Conservation (phyloP, 2,113 vertebrate species). For the Lanius collurio region DNA sequence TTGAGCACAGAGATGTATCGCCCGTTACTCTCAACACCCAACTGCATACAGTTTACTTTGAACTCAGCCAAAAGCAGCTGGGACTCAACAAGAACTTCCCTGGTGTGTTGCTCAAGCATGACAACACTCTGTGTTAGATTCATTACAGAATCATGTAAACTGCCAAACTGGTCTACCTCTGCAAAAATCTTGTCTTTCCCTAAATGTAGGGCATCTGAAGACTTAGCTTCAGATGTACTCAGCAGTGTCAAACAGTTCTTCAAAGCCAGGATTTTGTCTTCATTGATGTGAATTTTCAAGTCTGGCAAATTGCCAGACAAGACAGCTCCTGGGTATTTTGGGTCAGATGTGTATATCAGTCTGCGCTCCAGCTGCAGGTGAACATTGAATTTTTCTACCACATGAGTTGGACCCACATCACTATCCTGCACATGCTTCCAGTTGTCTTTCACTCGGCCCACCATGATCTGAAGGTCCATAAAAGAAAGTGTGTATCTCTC, state of each 20-base stretch:
- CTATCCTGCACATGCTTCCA: conserved; percentile 96
- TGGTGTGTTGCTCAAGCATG: conserved; percentile 89
- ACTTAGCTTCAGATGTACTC: conserved; percentile 72
- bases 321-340: conserved; percentile 91
- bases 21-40: conserved; percentile 92
- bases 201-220: conserved; percentile 74
- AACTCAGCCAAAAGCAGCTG: conserved; percentile 94
- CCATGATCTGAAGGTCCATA: conserved; percentile 98
- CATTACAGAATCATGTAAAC: conserved; percentile 88
- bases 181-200: conserved; percentile 88
- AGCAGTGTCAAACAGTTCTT: conserved; percentile 87
- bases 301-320: conserved; percentile 92
- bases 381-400: conserved; percentile 97
- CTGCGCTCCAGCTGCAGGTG: conserved; percentile 92
- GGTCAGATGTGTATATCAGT: conserved; percentile 93
- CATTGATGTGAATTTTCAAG: conserved; percentile 94
- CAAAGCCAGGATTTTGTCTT: conserved; percentile 92
- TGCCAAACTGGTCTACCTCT: conserved; percentile 82
- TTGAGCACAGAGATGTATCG: conserved; percentile 97
- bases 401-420: conserved; percentile 93
- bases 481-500: conserved; percentile 93
- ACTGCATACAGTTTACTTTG: conserved; percentile 95
- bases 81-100: conserved; percentile 94
- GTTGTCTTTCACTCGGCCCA: conserved; percentile 91
- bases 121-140: conserved; percentile 93